phyloP scores from a whole-genome alignment of 30 jellyfish, hydroid and myxozoan genomes.

The Cassiopea andromeda region DNA sequence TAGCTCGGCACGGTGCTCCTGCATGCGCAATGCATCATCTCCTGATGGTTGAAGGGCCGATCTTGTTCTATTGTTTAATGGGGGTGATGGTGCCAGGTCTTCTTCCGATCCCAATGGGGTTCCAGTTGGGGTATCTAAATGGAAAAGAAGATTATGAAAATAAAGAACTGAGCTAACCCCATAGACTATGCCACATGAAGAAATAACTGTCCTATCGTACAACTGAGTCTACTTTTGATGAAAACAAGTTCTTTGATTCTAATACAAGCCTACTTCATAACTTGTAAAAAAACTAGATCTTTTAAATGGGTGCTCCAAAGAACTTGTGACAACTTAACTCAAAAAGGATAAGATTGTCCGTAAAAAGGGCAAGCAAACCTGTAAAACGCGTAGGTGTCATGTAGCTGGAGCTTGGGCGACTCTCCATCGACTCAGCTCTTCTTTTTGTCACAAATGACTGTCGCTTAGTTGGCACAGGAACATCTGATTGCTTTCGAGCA shows the following conservation, averaged over 20 bases:
- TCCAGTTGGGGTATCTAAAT: slow-evolving; percentile 64
- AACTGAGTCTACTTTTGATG: too few relatives aligned
- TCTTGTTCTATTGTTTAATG: slow-evolving; percentile 19
- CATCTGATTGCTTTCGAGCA: slow-evolving; percentile 76
- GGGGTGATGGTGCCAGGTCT: slow-evolving; percentile 77
- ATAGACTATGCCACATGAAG: not conserved
- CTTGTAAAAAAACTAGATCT: too few relatives aligned
- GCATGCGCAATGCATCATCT: slow-evolving; percentile 48
- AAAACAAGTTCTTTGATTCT: too few relatives aligned
- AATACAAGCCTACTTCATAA: too few relatives aligned
- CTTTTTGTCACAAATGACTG: slow-evolving; percentile 89
- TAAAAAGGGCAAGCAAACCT: slow-evolving; percentile 53
- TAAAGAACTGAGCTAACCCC: not conserved
- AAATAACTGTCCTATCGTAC: too few relatives aligned
- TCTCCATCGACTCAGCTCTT: slow-evolving; percentile 69
- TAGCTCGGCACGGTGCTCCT: slow-evolving; percentile 3
- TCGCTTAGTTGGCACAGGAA: slow-evolving; percentile 97
- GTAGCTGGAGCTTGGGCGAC: slow-evolving; percentile 79
- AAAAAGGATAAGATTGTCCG: not conserved
- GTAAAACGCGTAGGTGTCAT: slow-evolving; percentile 80
- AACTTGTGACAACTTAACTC: too few relatives aligned
- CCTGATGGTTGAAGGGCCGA: slow-evolving; percentile 41
- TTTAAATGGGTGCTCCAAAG: too few relatives aligned
- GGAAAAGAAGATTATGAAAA: not conserved
- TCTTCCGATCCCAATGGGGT: slow-evolving; percentile 96